Evolutionary conservation across 92 coral and sea anemone genomes (phyloP), one percentile per base, ranked within the genome.

Genomic region (Umimayanthus chanpuru): DNA sequence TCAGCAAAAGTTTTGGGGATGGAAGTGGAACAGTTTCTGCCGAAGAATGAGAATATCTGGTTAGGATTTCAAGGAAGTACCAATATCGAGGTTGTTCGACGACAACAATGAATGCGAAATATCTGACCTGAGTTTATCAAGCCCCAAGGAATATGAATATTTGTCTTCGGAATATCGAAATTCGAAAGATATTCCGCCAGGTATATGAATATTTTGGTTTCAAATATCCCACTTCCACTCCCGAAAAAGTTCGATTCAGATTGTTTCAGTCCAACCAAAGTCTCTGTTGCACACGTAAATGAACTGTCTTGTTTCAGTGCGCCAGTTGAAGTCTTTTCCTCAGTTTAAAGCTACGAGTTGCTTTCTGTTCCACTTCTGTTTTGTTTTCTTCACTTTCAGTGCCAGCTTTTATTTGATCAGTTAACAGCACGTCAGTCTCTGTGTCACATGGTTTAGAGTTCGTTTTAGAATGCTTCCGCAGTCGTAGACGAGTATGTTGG

Each of bases 271-370:
- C 23, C 65, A 14, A 56, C 65, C 5, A 14, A 47, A 1, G 65
- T 20, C 15, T 56, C 65, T 56, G 4, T 0, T 15, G 15, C 11
- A 56, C 5, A 56, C 3, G 20, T 9, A 56, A 61, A 61, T 4
- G 18, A 16, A 61, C 1, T n/a, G 3, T 26, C 20, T 26, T 49
- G 66, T 21, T 53, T 80, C 5, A 80, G 26, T 15, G 30, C 6
- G 70, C 70, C 41, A 80, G 67, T 50, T 56, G 84, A 56, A 80
- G 72, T 80, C 84, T 29, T 32, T 80, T 80, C 56, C 32, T 80
- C 12, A 18, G 72, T 30, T 80, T 80, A 14, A 56, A 30, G 23
- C 29, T 29, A 32, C 70, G 20, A 14, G 23, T 29, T 28, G 84
- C 9, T 18, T 80, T 80, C 9, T 16, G 84, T 55, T 80, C 50